These are phyloP conservation scores for Chrysemys picta DNA, from an alignment of 2,113 vertebrate species.

Conservation along the genomic window DNA sequence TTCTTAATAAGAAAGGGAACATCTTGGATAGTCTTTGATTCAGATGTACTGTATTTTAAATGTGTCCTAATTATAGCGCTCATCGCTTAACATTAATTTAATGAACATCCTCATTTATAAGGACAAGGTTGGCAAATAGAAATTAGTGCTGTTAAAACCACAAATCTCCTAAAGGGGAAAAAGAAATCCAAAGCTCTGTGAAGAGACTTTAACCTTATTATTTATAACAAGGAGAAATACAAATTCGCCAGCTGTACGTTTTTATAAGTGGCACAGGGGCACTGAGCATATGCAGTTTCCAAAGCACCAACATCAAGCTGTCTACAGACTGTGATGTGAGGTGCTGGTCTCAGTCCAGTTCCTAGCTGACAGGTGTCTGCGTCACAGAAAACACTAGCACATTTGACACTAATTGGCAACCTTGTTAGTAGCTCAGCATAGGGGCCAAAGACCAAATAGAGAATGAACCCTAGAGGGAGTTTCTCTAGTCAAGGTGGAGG, in stretches of 20 bases:
- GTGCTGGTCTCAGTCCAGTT: neutral
- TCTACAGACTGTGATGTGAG: rapidly evolving
- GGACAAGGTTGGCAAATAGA: conserved; percentile 69
- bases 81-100: conserved; percentile 67
- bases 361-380: neutral
- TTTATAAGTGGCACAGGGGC: neutral
- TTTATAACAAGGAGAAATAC: conserved; percentile 32
- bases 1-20: conserved; percentile 65
- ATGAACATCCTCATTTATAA: conserved; percentile 71
- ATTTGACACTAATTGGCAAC: neutral
- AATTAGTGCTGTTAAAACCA: conserved; percentile 59
- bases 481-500: neutral
- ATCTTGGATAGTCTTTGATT: conserved; percentile 67
- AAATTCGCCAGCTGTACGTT: neutral
- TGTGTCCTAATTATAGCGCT: conserved; percentile 70
- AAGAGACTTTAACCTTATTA: conserved; percentile 49
- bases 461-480: neutral
- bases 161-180: conserved; percentile 36
- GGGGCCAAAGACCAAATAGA: neutral
- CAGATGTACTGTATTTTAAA: conserved; percentile 61
- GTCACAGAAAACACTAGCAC: neutral
- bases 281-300: rapidly evolving
- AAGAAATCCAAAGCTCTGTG: conserved; percentile 41
- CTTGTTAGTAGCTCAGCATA: neutral
- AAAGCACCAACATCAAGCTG: rapidly evolving